These are phyloP conservation scores for Bufo bufo DNA, from an alignment of 2,113 vertebrate genomes.

Conservation along the genomic window DNA sequence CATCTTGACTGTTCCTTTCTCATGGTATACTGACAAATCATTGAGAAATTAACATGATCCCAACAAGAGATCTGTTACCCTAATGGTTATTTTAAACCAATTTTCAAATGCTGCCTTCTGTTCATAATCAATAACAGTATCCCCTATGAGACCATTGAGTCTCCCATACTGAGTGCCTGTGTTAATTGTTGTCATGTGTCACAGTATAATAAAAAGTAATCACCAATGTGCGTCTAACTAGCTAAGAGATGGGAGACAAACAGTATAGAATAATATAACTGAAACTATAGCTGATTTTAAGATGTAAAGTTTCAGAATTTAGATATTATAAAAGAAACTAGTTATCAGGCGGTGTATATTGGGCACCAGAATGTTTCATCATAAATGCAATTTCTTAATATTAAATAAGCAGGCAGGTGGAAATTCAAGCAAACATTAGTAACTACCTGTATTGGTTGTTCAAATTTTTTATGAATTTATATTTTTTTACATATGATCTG, in stretches of 20 bases:
- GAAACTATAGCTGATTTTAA: neutral
- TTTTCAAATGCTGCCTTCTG: neutral
- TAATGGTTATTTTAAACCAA: constrained; percentile 7
- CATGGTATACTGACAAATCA: neutral
- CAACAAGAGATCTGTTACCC: neutral
- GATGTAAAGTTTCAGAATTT: neutral
- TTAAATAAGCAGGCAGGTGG: neutral
- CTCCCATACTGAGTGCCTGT: neutral
- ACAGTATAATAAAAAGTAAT: constrained; percentile 1
- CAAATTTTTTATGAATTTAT: too few species aligned
- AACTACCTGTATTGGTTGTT: too few species aligned
- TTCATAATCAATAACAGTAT: neutral
- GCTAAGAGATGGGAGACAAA: neutral
- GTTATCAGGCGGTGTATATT: neutral
- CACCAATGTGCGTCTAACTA: neutral
- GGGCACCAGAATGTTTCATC: neutral
- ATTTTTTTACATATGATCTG: too few species aligned
- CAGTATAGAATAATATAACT: neutral
- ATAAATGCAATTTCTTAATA: neutral
- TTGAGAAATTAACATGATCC: neutral
- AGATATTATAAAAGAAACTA: neutral
- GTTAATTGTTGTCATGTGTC: constrained; percentile 16
- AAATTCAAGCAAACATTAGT: neutral
- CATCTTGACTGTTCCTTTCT: neutral
- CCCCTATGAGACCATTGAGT: constrained; percentile 1